Percentiles rank a stretch among this genome's conserved stretches.
Conservation (phyloP, 2,797 vertebrate genomes). For the Calcarius lapponicus region DNA sequence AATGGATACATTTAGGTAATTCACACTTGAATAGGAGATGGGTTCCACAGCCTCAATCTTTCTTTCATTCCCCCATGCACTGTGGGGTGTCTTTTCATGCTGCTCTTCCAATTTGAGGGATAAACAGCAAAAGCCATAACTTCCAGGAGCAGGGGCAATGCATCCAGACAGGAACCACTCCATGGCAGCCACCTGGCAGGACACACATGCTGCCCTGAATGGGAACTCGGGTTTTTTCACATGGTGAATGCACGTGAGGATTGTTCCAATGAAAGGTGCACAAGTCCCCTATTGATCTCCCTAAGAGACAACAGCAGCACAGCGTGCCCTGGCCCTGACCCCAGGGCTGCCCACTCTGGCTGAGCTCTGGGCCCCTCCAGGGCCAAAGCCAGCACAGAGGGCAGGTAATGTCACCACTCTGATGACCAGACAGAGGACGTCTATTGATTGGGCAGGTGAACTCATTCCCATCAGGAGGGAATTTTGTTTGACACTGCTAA, state of each 20-base stretch:
- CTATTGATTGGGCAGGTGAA: not conserved
- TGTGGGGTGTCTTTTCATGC: too few species aligned
- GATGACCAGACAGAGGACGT: not conserved
- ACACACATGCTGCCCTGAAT: not conserved
- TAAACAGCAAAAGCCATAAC: not conserved
- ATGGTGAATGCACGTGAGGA: not conserved
- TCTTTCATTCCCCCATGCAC: rapidly evolving
- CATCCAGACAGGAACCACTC: not conserved
- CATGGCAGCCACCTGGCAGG: not conserved
- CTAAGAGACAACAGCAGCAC: not conserved
- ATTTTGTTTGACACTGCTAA: not conserved
- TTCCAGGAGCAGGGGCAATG: not conserved
- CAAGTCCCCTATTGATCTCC: slow-evolving; percentile 42
- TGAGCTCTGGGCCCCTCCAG: not conserved
- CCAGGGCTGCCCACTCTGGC: not conserved
- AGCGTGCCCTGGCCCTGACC: slow-evolving; percentile 26
- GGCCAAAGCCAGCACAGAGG: not conserved
- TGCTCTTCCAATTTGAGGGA: not conserved
- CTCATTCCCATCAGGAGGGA: not conserved
- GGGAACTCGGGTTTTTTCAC: not conserved
- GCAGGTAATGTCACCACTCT: not conserved
- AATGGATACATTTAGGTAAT: not conserved
- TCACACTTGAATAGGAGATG: not conserved
- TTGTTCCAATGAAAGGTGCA: not conserved
- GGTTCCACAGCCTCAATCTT: not conserved